Percentiles rank a stretch among this genome's conserved stretches.
These are phyloP conservation scores for Gasterosteus aculeatus DNA, from an alignment of 2,113 vertebrate species.

Conservation along the genomic window DNA sequence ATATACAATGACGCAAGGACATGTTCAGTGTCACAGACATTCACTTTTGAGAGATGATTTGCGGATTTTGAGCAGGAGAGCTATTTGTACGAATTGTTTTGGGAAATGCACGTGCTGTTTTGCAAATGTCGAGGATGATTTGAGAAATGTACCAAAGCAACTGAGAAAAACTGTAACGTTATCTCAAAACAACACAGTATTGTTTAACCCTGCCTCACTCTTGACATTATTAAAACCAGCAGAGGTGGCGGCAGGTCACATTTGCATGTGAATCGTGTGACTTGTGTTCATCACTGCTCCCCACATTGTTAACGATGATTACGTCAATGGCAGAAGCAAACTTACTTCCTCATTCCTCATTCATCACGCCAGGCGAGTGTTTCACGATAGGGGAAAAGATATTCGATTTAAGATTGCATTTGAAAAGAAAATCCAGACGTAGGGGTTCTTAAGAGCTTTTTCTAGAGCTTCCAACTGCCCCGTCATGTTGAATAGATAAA, in stretches of 20 bases:
- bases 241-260: not conserved
- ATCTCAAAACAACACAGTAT: not conserved
- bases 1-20: too few species aligned
- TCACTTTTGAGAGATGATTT: too few species aligned
- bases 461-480: not conserved
- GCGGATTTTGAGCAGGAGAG: too few species aligned
- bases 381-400: not conserved
- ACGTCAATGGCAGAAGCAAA: not conserved
- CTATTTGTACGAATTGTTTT: too few species aligned
- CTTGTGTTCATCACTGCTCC: not conserved
- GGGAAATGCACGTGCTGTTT: too few species aligned
- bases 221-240: not conserved
- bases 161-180: not conserved
- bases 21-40: too few species aligned
- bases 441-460: not conserved
- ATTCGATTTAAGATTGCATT: not conserved
- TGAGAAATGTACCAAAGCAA: too few species aligned
- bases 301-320: slow-evolving; percentile 19
- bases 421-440: not conserved
- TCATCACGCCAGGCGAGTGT: not conserved
- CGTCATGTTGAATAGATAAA: not conserved
- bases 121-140: too few species aligned
- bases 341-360: slow-evolving; percentile 37
- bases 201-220: not conserved
- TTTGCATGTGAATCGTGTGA: slow-evolving; percentile 35